Base-by-base conservation (phyloP, 2,113 vertebrate species). In the Poeciliopsis prolifica region DNA sequence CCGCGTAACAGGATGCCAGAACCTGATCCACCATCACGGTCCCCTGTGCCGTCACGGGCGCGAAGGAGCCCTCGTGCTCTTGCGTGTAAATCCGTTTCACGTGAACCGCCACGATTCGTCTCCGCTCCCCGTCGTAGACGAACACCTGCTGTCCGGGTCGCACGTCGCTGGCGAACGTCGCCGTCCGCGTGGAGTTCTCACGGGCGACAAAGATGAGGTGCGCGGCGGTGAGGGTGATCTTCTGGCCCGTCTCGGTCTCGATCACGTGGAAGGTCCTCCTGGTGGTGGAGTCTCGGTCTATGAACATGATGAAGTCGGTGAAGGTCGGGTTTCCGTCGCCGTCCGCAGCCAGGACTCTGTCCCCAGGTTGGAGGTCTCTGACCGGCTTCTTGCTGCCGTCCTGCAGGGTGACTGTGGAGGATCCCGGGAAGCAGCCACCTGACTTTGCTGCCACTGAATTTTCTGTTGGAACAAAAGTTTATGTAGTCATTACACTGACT, bases 381-480 rank as follows among this genome's bases (percentile, higher is more conserved):
- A 99, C 92, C 42, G 83, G 89, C 89, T 96, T 98, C 79, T 92
- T 94, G 79, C 94, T 94, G 0, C 98, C 98, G 14, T 95, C 94
- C 81, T 97, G 94, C 30, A 98, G 92, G 37, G 92, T 94, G 84
- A 99, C 97, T 0, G 91, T 94, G 79, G 97, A 96, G 0, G 95
- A 95, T 30, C 95, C 97, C 0, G 97, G 97, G 93, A 99, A 99
- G 86, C 98, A 99, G 76, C 98, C 98, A 0, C 98, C 98, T 0
- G 98, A 97, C 76, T 99, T 99, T 65, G 97, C 98, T 0, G 98
- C 98, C 89, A 99, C 96, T 0, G 98, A 99, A 90, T 99, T 99
- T 89, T 99, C 98, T 99, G 94, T 84, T 40, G 64, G 87, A 80
- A 82, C 13, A 86, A 75, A 85, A 3, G 72, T 60, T 2, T 17